Percentiles rank a stretch among this genome's conserved stretches.
phyloP scores from a whole-genome alignment of 2,888 invertebrate species.

The Hemaris fuciformis region DNA sequence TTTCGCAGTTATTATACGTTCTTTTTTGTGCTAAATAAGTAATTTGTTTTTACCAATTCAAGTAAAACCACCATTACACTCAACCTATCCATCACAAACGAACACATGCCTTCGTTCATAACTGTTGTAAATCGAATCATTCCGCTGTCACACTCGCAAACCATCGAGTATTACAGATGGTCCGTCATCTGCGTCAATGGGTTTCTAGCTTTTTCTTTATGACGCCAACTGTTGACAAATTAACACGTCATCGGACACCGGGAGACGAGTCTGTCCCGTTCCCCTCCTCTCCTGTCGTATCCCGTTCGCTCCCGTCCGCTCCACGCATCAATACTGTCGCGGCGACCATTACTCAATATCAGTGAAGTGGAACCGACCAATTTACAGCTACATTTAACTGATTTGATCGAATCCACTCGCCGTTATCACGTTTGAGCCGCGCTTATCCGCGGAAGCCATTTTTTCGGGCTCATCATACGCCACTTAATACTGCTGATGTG shows the following conservation, averaged over 20 bases:
- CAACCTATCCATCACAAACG: too few species aligned
- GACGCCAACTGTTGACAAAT: conserved; percentile 71
- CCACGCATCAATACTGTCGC: conserved; percentile 70
- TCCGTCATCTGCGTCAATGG: conserved; percentile 26
- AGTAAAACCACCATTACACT: too few species aligned
- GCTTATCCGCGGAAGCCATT: conserved; percentile 2
- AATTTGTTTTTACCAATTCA: too few species aligned
- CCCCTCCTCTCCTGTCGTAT: not conserved
- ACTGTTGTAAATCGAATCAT: not conserved
- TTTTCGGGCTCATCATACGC: not conserved
- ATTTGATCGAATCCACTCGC: conserved; percentile 69
- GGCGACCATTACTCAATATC: conserved; percentile 75
- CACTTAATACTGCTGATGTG: not conserved
- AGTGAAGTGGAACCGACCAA: conserved; percentile 77
- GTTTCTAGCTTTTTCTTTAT: conserved; percentile 62
- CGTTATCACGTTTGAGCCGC: conserved; percentile 36
- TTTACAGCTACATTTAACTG: conserved; percentile 79
- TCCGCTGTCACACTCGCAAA: not conserved
- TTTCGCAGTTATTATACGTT: too few species aligned
- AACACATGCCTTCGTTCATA: not conserved
- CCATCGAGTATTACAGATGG: not conserved
- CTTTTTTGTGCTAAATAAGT: too few species aligned
- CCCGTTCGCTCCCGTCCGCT: conserved; percentile 37
- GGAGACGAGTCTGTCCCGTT: conserved; percentile 48
- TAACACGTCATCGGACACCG: conserved; percentile 66